Percentiles rank a stretch among this genome's conserved stretches.
Conservation (phyloP, 2,797 vertebrate genomes). For the Pangasius larnaudii region DNA sequence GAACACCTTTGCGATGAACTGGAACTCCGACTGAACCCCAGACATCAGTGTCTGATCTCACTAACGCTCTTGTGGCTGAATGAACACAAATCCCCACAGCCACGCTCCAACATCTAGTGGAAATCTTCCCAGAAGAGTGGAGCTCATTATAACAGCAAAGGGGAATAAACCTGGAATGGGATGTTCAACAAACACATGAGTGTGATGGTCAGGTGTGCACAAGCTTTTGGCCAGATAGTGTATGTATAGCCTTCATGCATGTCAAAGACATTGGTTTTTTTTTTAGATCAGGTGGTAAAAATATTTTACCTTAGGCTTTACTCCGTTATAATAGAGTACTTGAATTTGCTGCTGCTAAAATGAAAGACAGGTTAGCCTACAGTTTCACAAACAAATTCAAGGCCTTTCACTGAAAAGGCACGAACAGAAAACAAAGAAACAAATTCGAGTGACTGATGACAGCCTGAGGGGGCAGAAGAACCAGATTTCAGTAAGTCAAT, state of each 20-base stretch:
- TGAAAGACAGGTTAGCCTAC: constrained; percentile 60
- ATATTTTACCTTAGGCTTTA: constrained; percentile 75
- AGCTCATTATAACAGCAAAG: not conserved
- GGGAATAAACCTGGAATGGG: too few species aligned
- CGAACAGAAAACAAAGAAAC: not conserved
- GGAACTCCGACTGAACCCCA: not conserved
- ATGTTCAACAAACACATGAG: not conserved
- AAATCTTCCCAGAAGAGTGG: not conserved
- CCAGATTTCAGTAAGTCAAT: not conserved
- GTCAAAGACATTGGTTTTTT: not conserved
- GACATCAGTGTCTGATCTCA: not conserved
- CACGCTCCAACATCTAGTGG: not conserved
- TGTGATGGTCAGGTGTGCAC: not conserved
- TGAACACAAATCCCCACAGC: not conserved
- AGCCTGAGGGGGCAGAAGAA: not conserved
- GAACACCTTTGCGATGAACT: not conserved
- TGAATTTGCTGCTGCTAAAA: constrained; percentile 69
- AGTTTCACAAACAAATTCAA: not conserved
- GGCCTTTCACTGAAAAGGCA: not conserved
- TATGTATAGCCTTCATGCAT: constrained; percentile 22
- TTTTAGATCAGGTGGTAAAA: not conserved
- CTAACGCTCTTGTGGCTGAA: not conserved
- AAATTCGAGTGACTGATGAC: not conserved
- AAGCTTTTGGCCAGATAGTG: not conserved
- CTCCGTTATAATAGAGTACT: constrained; percentile 72